Conservation (phyloP, 2,888 invertebrate species). For the Dendrolimus pini region DNA sequence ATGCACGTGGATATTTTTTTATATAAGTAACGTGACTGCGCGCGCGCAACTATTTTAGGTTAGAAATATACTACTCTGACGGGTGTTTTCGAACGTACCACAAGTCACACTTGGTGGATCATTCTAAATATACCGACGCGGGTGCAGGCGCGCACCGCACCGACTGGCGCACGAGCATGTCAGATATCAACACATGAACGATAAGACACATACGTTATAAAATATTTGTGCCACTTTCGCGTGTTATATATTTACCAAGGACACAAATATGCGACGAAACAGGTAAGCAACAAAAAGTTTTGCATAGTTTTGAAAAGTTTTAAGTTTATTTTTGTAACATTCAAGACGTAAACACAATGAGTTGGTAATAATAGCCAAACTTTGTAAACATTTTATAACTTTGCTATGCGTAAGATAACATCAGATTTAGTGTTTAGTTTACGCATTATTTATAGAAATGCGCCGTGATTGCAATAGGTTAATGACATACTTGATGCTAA, state of each 20-base stretch:
- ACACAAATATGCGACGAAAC: conserved; percentile 56
- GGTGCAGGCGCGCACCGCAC: conserved; percentile 57
- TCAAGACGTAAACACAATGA: conserved; percentile 30
- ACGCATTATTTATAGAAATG: conserved; percentile 19
- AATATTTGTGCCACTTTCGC: conserved; percentile 37
- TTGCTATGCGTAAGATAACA: conserved; percentile 38
- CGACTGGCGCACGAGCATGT: conserved; percentile 40
- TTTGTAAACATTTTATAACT: conserved; percentile 50
- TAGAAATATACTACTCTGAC: conserved; percentile 21
- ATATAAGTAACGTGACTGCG: conserved; percentile 14
- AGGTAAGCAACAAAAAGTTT: conserved; percentile 52
- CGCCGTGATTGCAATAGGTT: conserved; percentile 26
- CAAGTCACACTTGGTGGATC: conserved; percentile 55
- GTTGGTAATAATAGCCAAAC: conserved; percentile 41
- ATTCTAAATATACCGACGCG: conserved; percentile 71
- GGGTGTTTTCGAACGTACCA: conserved; percentile 45
- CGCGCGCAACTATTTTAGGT: conserved; percentile 35
- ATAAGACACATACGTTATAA: conserved; percentile 59
- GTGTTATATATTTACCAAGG: conserved; percentile 31
- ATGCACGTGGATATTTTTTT: conserved; percentile 15
- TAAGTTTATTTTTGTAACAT: conserved; percentile 28
- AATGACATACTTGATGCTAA: conserved; percentile 31
- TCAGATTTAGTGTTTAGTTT: conserved; percentile 27
- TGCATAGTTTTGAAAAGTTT: conserved; percentile 33
- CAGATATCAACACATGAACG: conserved; percentile 53